Evolutionary conservation across 2,113 vertebrate genomes (phyloP).

Genomic region (Chiloscyllium plagiosum): DNA sequence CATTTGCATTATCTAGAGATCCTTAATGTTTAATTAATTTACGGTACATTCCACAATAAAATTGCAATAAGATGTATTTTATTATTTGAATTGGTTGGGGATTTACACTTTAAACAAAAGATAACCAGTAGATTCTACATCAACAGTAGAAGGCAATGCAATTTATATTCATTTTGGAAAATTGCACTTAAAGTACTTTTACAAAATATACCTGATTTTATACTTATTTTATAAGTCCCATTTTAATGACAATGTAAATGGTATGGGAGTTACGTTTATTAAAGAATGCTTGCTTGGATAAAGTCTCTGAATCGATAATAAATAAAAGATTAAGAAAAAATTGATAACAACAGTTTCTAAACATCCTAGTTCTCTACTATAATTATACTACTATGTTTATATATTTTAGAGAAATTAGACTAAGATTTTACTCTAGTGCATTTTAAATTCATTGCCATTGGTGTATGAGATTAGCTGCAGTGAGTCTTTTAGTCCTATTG

Average conservation of each 20-base stretch:
- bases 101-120: constrained; percentile 25
- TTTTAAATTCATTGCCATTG: constrained; percentile 17
- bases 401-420: constrained; percentile 28
- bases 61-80: constrained; percentile 10
- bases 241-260: constrained; percentile 27
- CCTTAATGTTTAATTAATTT: constrained; percentile 21
- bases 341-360: constrained; percentile 27
- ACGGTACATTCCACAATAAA: neutral
- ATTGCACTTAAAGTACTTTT: constrained; percentile 17
- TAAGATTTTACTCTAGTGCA: neutral
- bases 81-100: constrained; percentile 30
- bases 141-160: neutral
- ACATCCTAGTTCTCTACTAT: constrained; percentile 9
- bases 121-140: neutral
- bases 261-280: constrained; percentile 28
- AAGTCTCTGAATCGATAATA: constrained; percentile 16
- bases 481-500: neutral
- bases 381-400: neutral
- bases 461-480: neutral
- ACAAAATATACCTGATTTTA: no score
- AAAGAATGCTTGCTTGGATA: neutral
- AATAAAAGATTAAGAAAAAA: neutral
- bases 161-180: constrained; percentile 36
- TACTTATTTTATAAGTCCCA: constrained; percentile 14
- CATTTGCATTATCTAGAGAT: constrained; percentile 26